Percentiles rank a stretch among this genome's conserved stretches.
Conservation (phyloP, 2,888 invertebrate genomes). For the Diachrysia chrysitis region DNA sequence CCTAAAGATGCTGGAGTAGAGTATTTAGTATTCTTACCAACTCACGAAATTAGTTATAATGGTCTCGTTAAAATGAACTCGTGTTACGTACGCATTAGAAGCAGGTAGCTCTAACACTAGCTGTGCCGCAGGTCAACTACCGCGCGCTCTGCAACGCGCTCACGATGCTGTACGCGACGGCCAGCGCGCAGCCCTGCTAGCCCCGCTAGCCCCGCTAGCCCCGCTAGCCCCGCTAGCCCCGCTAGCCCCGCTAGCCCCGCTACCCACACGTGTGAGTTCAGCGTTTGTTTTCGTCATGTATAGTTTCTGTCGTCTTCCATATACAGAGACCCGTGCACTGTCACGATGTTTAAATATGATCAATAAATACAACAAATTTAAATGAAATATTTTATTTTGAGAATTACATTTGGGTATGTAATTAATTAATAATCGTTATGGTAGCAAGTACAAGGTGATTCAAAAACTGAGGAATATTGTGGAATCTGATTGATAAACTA, state of each 20-base stretch:
- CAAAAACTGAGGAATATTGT: too few species aligned
- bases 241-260: conserved; percentile 74
- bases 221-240: conserved; percentile 74
- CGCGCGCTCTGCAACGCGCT: conserved; percentile 91
- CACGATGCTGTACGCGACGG: conserved; percentile 90
- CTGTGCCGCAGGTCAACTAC: conserved; percentile 90
- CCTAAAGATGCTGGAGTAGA: too few species aligned
- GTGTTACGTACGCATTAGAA: background rate
- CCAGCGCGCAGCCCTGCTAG: conserved; percentile 83
- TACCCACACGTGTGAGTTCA: background rate
- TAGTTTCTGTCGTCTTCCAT: background rate
- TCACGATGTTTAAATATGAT: background rate
- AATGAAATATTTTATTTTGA: conserved; percentile 24
- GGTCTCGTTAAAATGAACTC: too few species aligned
- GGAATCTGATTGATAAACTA: too few species aligned
- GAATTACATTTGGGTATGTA: too few species aligned
- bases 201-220: conserved; percentile 74
- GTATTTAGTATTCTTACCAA: too few species aligned
- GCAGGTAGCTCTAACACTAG: background rate
- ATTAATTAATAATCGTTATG: too few species aligned
- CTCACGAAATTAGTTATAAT: too few species aligned
- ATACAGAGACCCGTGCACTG: background rate
- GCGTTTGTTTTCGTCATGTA: background rate
- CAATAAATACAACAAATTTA: conserved; percentile 22
- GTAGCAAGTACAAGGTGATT: too few species aligned